phyloP scores from a whole-genome alignment of 1,140 invertebrate species.

The Stenopsyche tienmushanensis region DNA sequence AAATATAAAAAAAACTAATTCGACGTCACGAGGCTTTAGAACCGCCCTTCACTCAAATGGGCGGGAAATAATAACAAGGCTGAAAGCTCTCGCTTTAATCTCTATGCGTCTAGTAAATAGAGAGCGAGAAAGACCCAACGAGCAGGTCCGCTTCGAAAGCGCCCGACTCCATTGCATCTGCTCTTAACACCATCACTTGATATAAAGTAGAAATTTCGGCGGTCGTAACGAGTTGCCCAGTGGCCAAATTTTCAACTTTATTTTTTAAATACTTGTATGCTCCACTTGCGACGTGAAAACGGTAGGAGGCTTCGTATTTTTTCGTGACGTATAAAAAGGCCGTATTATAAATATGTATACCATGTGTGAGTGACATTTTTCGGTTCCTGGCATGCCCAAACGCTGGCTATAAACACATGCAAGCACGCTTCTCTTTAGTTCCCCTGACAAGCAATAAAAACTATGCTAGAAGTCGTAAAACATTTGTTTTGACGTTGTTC shows the following conservation, averaged over 20 bases:
- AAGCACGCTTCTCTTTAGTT: conserved; percentile 4
- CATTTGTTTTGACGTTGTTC: conserved; percentile 32
- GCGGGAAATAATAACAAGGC: conserved; percentile 26
- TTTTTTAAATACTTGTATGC: too few species aligned
- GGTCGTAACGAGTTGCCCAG: conserved; percentile 31
- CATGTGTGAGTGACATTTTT: background rate
- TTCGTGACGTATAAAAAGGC: background rate
- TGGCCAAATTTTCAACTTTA: conserved; percentile 29
- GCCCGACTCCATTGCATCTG: too few species aligned
- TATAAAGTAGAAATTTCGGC: conserved; percentile 31
- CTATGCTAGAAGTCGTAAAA: conserved; percentile 19
- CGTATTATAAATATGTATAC: background rate
- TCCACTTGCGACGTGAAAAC: too few species aligned
- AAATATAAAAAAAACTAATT: too few species aligned
- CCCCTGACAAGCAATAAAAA: conserved; percentile 29
- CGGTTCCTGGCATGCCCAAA: background rate
- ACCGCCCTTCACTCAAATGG: conserved; percentile 26
- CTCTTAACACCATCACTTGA: conserved; percentile 23
- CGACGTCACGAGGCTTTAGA: conserved; percentile 1
- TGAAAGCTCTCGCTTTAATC: conserved; percentile 1
- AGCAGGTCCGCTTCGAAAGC: too few species aligned
- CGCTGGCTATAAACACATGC: background rate
- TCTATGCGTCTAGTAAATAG: background rate
- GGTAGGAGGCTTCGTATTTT: too few species aligned
- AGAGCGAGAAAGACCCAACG: conserved; percentile 6